A percentile compares a stretch with the other conserved stretches of the same genome.
These are phyloP conservation scores for Allolobophora icterica DNA, from an alignment of 2,888 invertebrate species.

Conservation along the genomic window DNA sequence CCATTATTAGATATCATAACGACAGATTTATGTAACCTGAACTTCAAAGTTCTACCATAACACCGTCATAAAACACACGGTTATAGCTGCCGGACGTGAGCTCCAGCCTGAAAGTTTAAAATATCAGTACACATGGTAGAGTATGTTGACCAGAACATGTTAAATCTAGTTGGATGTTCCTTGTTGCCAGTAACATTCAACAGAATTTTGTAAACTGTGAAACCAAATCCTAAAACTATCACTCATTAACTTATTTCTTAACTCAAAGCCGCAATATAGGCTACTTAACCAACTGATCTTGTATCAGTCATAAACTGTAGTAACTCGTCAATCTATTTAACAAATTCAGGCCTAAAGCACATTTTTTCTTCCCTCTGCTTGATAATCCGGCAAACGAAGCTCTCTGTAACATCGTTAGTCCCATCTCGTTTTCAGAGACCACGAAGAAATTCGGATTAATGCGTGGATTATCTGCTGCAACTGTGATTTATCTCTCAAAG, in stretches of 20 bases:
- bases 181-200: not conserved
- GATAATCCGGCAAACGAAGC: too few species aligned
- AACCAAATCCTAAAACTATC: not conserved
- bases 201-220: not conserved
- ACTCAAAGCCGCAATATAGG: not conserved
- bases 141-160: not conserved
- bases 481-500: not conserved
- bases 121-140: not conserved
- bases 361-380: too few species aligned
- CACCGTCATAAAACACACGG: not conserved
- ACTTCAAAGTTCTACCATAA: not conserved
- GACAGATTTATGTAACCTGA: not conserved
- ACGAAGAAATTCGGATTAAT: not conserved
- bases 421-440: too few species aligned
- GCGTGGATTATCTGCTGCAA: not conserved
- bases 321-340: too few species aligned
- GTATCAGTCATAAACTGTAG: not conserved
- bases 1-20: not conserved
- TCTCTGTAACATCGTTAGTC: too few species aligned
- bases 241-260: not conserved
- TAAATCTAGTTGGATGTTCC: not conserved
- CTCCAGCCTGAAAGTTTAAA: not conserved
- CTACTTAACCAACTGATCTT: not conserved
- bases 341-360: too few species aligned
- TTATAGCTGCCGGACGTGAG: not conserved